Conservation (phyloP, 64 coral and sea anemone species). For the Dendronephthya gigantea region DNA sequence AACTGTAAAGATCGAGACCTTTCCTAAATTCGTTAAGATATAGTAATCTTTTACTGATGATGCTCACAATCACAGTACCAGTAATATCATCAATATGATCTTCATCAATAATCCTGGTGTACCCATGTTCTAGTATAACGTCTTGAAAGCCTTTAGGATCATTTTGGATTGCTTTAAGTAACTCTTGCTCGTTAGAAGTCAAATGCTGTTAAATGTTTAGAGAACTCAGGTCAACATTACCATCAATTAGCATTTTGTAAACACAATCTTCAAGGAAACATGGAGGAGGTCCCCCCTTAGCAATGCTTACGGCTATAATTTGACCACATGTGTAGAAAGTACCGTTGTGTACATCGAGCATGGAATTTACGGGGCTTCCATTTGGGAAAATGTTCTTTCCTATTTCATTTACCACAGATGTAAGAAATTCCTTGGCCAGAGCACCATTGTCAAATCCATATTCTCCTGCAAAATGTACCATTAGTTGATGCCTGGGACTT, state of each 20-base stretch:
- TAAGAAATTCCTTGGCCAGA: conserved; percentile 18
- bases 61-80: conserved; percentile 16
- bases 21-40: conserved; percentile 32
- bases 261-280: no score
- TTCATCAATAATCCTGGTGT: conserved; percentile 29
- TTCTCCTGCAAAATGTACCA: conserved; percentile 16
- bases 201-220: no score
- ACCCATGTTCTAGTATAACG: conserved; percentile 24
- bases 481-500: neutral
- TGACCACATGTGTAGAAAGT: conserved; percentile 23
- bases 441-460: conserved; percentile 9
- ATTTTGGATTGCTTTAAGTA: no score
- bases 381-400: conserved; percentile 27
- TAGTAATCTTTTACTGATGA: conserved; percentile 34
- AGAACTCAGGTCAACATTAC: no score
- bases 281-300: no score
- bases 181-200: no score
- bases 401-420: conserved; percentile 1
- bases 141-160: no score
- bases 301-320: no score
- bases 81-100: conserved; percentile 23
- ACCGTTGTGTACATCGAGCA: conserved; percentile 23
- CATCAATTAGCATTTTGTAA: no score
- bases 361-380: conserved; percentile 21
- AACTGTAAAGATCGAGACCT: conserved; percentile 29